Conservation (phyloP, 92 coral and sea anemone genomes). For the Nematostella vectensis region DNA sequence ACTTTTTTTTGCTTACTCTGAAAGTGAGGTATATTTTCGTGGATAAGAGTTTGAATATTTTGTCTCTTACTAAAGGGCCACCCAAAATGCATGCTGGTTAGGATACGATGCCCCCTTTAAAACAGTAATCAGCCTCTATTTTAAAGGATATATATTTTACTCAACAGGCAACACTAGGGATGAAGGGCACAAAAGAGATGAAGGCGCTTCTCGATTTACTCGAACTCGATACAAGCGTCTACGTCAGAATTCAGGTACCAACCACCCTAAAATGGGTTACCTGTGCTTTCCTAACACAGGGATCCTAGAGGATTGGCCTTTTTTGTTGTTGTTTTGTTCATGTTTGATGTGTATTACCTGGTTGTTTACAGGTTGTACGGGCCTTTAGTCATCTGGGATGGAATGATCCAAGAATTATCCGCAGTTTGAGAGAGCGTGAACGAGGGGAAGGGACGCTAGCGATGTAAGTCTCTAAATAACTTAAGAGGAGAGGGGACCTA, state of each 20-base stretch:
- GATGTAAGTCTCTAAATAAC: slow-evolving; percentile 65
- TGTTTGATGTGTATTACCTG: background rate
- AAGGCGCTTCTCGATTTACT: slow-evolving; percentile 85
- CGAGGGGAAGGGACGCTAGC: slow-evolving; percentile 88
- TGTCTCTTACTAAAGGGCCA: too few species aligned
- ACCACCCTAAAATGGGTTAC: too few species aligned
- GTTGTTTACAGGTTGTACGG: slow-evolving; percentile 62
- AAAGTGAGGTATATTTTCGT: too few species aligned
- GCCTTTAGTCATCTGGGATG: slow-evolving; percentile 81
- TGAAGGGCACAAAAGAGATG: slow-evolving; percentile 94
- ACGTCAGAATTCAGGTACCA: slow-evolving; percentile 85
- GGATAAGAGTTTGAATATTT: too few species aligned
- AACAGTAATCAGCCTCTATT: too few species aligned
- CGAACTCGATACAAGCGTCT: slow-evolving; percentile 93
- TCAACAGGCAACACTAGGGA: slow-evolving; percentile 76
- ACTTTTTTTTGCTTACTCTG: too few species aligned
- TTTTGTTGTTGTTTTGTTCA: background rate
- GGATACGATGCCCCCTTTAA: too few species aligned
- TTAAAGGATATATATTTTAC: too few species aligned
- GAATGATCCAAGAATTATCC: slow-evolving; percentile 90
- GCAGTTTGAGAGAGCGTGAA: slow-evolving; percentile 85
- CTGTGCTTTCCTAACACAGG: too few species aligned
- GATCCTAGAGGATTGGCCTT: background rate
- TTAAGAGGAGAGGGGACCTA: too few species aligned
- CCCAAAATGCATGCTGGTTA: too few species aligned